Conservation (phyloP, 2,113 vertebrate genomes). For the Pseudorasbora parva region DNA sequence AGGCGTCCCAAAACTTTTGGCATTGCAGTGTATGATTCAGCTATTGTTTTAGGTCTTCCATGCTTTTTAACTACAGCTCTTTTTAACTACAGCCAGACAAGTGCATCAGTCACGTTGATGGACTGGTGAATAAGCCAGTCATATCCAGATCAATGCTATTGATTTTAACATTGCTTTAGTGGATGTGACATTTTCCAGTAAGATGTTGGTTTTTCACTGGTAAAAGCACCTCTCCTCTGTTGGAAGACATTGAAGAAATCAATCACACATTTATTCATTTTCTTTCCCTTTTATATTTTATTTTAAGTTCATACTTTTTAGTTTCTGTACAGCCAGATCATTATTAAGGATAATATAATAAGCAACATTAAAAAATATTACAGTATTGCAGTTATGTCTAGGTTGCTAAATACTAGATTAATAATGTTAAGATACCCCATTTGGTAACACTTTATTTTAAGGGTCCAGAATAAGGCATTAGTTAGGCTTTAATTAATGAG, state of each 20-base stretch:
- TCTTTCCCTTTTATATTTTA: not conserved
- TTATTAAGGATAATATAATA: no score
- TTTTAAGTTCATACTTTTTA: not conserved
- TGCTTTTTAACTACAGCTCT: not conserved
- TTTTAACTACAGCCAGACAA: conserved; percentile 57
- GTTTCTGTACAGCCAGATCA: not conserved
- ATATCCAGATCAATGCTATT: conserved; percentile 64
- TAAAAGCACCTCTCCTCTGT: conserved; percentile 42
- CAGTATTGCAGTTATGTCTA: not conserved
- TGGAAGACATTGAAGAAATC: conserved; percentile 18
- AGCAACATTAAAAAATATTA: not conserved
- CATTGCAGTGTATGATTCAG: not conserved
- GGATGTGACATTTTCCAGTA: conserved; percentile 67
- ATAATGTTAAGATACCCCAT: no score
- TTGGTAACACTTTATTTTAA: no score
- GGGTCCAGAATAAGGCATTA: no score
- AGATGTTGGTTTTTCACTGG: conserved; percentile 61
- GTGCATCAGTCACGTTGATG: conserved; percentile 68
- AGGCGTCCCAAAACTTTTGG: no score
- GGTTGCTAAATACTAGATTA: not conserved
- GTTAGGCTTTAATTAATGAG: no score
- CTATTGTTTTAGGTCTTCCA: no score
- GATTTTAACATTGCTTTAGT: conserved; percentile 62
- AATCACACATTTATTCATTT: not conserved
- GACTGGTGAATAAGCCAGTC: conserved; percentile 61